Evolutionary conservation across 2,797 vertebrate genomes (phyloP), one percentile per base, ranked within the genome.

Genomic region (Mastacembelus armatus): DNA sequence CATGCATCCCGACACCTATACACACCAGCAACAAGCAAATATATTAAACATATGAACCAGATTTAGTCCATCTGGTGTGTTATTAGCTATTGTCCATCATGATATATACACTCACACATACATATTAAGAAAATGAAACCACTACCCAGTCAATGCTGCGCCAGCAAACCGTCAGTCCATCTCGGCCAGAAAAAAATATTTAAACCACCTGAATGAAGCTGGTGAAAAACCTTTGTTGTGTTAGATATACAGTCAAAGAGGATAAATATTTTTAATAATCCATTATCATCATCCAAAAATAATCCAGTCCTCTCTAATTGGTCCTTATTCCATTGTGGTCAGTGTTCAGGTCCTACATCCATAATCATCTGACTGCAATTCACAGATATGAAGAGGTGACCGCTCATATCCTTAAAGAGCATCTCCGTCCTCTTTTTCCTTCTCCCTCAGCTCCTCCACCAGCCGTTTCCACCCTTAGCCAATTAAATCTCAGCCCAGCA

Each of bases 131-230:
- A 60, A 64, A 82, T 40, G 26, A 21, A 66, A 36, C 54, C 75
- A 15, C 67, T 87, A 88, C 84, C 86, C 50, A n/a, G 69, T 44
- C 64, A 72, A 78, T 10, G 59, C 84, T 71, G 75, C 73, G 6
- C 15, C 78, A 66, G 83, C 45, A 71, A 71, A 74, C 81, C 85
- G 61, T 90, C 81, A 90, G 16, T 85, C 80, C 82, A 85, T 89
- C 70, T 33, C 77, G 61, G 49, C 42, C 3, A 29, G 10, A 6
- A 24, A 45, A 56, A 79, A 63, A 78, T 15, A 69, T 58, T 71
- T 39, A 16, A 38, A 65, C n/a, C 75, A 35, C 42, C 56, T 26
- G 44, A 70, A 78, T 21, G 45, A 66, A 73, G 35, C 45, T 9
- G 11, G 43, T 6, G 15, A 3, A 14, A 61, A 60, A 71, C 63